Evolutionary conservation across 2,888 invertebrate genomes (phyloP), one percentile per base, ranked within the genome.

Genomic region (Pseudeuparius sepicola): DNA sequence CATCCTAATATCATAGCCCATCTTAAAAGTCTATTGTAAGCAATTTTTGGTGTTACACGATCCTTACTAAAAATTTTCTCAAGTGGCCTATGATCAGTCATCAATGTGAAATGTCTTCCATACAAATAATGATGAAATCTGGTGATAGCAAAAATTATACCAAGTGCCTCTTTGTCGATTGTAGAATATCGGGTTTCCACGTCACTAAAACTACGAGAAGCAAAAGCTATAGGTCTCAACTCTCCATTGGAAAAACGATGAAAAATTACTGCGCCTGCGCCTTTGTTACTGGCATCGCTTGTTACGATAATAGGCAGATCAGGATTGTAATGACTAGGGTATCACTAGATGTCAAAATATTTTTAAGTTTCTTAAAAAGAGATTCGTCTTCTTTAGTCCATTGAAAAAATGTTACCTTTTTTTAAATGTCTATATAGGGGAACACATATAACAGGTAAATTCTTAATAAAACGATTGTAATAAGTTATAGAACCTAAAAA

Each of bases 101-200:
- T 10, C 4, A 41, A 24, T 9, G 15, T 33, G 12, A 40, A 40
- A 18, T 24, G 29, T 23, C 32, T 15, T 7, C 40, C 37, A 24
- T 30, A 31, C 3, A 41, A 7, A 13, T 38, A 34, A 2, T 41
- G 38, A 18, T 41, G 35, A 24, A 41, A 41, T 14, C 32, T 34
- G 3, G 30, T 33, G 7, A 40, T 24, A 5, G 35, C 41, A 24
- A 31, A 42, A 15, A 44, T 23, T 15, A 42, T 13, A 6, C 29
- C 40, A 25, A 42, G 27, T 15, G 39, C 43, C 32, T 42, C 45
- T 23, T 42, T 44, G 23, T 44, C 40, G 26, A 45, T 42, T 2
- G 36, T 34, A 6, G 38, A 23, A 24, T 39, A 43, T 4, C 25
- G 18, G 11, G 16, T 27, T 33, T 45, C 43, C n/a, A 25, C 23